A percentile compares a stretch with the other conserved stretches of the same genome.
Conservation (phyloP, 2,797 vertebrate genomes). For the Falco peregrinus region DNA sequence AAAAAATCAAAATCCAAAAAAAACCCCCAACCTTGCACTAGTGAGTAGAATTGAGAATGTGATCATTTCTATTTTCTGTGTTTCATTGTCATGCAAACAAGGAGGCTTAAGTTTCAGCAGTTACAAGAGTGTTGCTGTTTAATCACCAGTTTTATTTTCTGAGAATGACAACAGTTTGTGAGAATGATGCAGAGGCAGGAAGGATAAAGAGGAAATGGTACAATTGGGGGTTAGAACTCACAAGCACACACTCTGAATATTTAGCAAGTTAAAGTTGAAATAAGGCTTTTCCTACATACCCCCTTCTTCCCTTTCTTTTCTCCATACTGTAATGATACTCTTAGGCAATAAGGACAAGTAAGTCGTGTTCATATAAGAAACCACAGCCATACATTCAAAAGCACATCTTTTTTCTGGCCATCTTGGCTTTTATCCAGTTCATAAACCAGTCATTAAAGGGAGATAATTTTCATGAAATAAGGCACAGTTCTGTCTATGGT, state of each 20-base stretch:
- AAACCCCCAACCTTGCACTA: neutral
- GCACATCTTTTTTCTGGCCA: neutral
- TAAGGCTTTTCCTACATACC: neutral
- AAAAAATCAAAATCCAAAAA: neutral
- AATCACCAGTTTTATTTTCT: constrained; percentile 24
- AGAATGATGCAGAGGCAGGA: neutral
- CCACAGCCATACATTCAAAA: neutral
- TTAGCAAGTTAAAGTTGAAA: neutral
- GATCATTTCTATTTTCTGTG: neutral
- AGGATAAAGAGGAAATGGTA: neutral
- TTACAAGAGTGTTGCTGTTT: neutral
- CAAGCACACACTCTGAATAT: neutral
- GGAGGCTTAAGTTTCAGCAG: neutral
- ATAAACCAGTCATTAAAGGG: neutral
- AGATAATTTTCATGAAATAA: neutral
- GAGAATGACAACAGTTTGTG: neutral
- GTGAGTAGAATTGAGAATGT: neutral
- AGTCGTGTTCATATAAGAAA: neutral
- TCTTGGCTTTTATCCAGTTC: neutral
- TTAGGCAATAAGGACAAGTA: neutral
- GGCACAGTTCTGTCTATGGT: neutral
- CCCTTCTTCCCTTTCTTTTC: neutral
- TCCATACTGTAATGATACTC: neutral
- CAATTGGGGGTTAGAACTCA: neutral
- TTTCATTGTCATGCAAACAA: constrained; percentile 36